Percentiles rank a stretch among this genome's conserved stretches.
Conservation (phyloP, 1,140 invertebrate species). For the Nasonia vitripennis region DNA sequence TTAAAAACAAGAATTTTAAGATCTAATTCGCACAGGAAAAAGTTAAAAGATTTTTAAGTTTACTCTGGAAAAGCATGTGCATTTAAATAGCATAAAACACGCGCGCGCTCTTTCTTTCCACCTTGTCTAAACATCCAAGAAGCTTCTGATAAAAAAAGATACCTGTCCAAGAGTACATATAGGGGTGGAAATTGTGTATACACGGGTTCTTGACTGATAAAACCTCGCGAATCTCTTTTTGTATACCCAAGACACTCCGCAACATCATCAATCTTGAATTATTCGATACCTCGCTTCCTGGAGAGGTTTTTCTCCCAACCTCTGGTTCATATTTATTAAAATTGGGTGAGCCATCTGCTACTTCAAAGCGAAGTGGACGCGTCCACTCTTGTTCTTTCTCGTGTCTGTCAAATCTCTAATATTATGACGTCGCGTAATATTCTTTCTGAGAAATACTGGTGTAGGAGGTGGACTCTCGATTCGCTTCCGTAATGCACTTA, state of each 20-base stretch:
- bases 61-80: no score
- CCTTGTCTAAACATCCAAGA: no score
- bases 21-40: no score
- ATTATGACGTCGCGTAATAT: neutral
- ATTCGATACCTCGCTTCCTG: neutral
- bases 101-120: no score
- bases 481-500: neutral
- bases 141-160: no score
- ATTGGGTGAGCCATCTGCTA: neutral
- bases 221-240: neutral
- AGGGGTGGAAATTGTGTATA: neutral
- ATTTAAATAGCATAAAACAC: no score
- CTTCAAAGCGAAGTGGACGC: neutral
- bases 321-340: conserved; percentile 20
- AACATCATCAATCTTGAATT: conserved; percentile 27
- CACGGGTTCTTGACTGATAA: neutral
- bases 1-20: no score
- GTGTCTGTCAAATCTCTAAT: neutral
- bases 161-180: neutral
- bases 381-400: neutral
- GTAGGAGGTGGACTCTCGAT: neutral
- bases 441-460: neutral
- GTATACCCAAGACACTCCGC: neutral
- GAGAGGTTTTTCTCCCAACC: neutral
- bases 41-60: no score